phyloP scores from a whole-genome alignment of 2,888 invertebrate species.

The Lepidochitona cinerea region DNA sequence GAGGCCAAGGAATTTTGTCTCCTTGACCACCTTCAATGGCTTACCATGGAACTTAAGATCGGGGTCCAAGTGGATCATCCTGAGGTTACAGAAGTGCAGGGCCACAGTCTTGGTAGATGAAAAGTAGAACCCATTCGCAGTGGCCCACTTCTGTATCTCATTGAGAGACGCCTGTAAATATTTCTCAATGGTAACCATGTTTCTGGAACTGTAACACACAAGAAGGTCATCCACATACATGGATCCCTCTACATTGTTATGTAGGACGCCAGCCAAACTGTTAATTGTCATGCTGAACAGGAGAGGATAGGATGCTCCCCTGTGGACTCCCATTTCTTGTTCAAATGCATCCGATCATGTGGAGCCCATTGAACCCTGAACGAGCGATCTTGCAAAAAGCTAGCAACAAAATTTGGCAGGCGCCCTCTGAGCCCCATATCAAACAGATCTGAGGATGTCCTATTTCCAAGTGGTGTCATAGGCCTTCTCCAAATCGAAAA shows the following conservation, averaged over 20 bases:
- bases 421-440: slow-evolving; percentile 30
- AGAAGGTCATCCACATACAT: background rate
- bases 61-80: background rate
- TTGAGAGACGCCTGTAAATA: background rate
- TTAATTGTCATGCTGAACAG: slow-evolving; percentile 10
- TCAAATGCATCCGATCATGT: slow-evolving; percentile 13
- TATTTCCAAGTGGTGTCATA: slow-evolving; percentile 35
- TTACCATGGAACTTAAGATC: background rate
- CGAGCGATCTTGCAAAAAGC: background rate
- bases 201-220: background rate
- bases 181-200: background rate
- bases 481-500: slow-evolving; percentile 17
- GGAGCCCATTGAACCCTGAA: slow-evolving; percentile 15
- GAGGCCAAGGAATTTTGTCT: background rate
- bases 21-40: background rate
- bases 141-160: background rate
- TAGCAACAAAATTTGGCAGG: slow-evolving; percentile 25
- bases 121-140: background rate
- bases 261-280: background rate
- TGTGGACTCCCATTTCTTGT: slow-evolving; percentile 13
- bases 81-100: background rate
- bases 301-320: slow-evolving; percentile 11
- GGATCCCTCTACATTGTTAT: background rate
- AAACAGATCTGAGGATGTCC: slow-evolving; percentile 24
- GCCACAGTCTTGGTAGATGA: background rate